Evolutionary conservation across 2,113 vertebrate genomes (phyloP).

Genomic region (Macaca mulatta): DNA sequence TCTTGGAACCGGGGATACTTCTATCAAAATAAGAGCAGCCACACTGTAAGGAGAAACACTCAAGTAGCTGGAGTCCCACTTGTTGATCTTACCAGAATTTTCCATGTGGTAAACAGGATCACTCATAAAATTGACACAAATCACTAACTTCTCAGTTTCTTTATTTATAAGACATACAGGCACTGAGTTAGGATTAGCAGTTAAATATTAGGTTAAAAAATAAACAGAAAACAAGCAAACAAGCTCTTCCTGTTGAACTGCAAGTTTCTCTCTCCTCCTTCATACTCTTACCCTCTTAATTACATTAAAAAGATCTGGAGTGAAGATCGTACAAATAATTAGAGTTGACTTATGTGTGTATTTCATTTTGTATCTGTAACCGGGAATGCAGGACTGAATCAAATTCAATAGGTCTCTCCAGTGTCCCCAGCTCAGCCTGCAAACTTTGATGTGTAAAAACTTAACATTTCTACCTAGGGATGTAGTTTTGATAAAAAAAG

Average conservation of each 20-base stretch:
- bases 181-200: background rate
- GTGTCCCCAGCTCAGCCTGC: background rate
- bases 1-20: background rate
- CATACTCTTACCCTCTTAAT: background rate
- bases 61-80: no score
- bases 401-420: background rate
- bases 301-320: slow-evolving; percentile 37
- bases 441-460: background rate
- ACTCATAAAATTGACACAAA: background rate
- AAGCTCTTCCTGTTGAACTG: background rate
- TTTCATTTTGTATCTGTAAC: slow-evolving; percentile 18
- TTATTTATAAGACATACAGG: background rate
- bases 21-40: background rate
- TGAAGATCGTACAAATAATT: slow-evolving; percentile 50
- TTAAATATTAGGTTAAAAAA: slow-evolving; percentile 38
- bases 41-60: background rate
- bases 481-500: slow-evolving; percentile 4
- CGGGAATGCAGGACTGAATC: background rate
- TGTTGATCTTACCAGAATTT: background rate
- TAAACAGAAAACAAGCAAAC: slow-evolving; percentile 31
- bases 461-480: background rate
- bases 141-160: background rate
- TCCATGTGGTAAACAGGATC: background rate
- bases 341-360: slow-evolving; percentile 43
- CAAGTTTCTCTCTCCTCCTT: background rate